Evolutionary conservation across 2,113 vertebrate species (phyloP).

Genomic region (Megaleporinus macrocephalus): DNA sequence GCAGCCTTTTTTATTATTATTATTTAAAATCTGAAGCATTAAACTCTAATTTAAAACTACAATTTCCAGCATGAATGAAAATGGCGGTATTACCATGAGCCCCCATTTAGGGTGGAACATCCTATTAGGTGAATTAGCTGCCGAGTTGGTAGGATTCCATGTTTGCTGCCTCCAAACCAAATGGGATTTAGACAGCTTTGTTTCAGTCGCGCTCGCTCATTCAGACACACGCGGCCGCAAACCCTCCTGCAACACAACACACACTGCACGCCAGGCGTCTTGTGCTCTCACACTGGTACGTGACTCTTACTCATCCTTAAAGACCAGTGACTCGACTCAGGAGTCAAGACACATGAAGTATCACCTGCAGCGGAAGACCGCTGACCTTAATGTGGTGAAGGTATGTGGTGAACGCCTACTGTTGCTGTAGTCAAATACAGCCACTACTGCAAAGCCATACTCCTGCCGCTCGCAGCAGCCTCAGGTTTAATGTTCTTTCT

Average conservation of each 20-base stretch:
- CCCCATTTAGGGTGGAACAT: slow-evolving; percentile 87
- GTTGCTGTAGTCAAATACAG: too few species aligned
- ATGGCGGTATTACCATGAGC: slow-evolving; percentile 85
- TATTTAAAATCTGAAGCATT: slow-evolving; percentile 98
- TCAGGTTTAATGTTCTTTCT: too few species aligned
- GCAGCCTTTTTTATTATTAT: slow-evolving; percentile 88
- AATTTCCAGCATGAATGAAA: slow-evolving; percentile 87
- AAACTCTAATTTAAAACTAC: slow-evolving; percentile 89
- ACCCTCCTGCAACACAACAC: slow-evolving; percentile 23
- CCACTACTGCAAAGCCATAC: too few species aligned
- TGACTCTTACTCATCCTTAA: too few species aligned
- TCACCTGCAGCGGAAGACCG: too few species aligned
- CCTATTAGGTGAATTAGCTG: slow-evolving; percentile 85
- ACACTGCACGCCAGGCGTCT: neutral
- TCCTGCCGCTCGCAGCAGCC: too few species aligned
- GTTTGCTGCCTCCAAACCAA: slow-evolving; percentile 79
- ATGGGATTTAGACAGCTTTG: slow-evolving; percentile 86
- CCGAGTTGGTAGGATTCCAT: slow-evolving; percentile 83
- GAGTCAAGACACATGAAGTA: too few species aligned
- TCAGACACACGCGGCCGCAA: slow-evolving; percentile 53
- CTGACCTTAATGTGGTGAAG: too few species aligned
- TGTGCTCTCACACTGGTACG: neutral
- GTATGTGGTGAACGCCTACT: too few species aligned
- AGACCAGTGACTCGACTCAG: too few species aligned
- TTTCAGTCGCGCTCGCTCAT: slow-evolving; percentile 70